Base-by-base conservation (phyloP, 2,888 invertebrate species). In the Cactoblastis cactorum region DNA sequence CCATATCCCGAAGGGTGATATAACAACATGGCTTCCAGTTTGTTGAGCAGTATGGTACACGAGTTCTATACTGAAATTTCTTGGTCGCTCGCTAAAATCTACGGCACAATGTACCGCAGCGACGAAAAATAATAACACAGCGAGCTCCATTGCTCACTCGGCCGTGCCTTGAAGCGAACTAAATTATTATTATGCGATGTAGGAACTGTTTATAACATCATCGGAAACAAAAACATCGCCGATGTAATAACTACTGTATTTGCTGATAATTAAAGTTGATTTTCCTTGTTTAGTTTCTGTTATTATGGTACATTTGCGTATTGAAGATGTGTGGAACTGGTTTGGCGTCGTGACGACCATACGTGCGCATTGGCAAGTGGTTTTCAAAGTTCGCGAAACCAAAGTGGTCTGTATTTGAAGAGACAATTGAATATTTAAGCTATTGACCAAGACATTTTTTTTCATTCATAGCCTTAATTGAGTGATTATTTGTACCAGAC, bases 1-100 rank as follows among this genome's bases (percentile, higher is more conserved):
- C 90, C 90, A 90, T 61, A 90, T 83, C 56, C 90, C 90, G 49
- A 87, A 86, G 0, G 90, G 90, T 0, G 89, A 87, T 50, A 89
- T 80, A 50, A 88, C 88, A 0, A 87, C 80, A 60, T 89, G 88
- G 0, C 84, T 82, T 1, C 73, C 67, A 0, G 80, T 80, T 55
- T 83, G 77, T 12, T 65, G 55, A 15, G 82, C 83, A 1, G 88
- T 86, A 35, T 77, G 70, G 55, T 88, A 75, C n/a, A 89, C 57
- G 0, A 89, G 55, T 58, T 85, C 87, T 8, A 88, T 72, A 54
- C 88, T 88, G 54, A 88, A 88, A 53, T 87, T 88, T 45, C 86
- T 72, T 9, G 85, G 78, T 53, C 85, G 65, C 15, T 77, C 82
- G 66, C 75, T 80, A 56, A 87, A 88, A 8, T 87, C 82, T 9